phyloP scores from a whole-genome alignment of 2,797 vertebrate genomes.

The Prunella strophiata region DNA sequence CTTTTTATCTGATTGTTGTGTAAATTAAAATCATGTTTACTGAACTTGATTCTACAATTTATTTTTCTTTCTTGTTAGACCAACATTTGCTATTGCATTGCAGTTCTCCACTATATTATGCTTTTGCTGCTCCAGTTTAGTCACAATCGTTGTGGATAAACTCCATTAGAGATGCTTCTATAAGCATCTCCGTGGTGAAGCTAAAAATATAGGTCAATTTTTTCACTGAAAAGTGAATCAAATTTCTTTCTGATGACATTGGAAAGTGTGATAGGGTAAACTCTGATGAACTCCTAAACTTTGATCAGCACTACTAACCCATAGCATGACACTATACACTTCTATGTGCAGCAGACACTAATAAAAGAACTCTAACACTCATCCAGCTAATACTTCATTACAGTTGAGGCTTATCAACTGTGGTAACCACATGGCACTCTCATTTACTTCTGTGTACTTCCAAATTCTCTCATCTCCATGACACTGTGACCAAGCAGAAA shows the following conservation, averaged over 20 bases:
- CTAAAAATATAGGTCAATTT: conserved; percentile 62
- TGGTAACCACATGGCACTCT: not conserved
- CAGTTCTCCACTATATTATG: not conserved
- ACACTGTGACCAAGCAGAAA: not conserved
- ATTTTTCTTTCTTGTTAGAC: not conserved
- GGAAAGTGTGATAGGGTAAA: not conserved
- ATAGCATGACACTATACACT: not conserved
- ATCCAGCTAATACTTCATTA: not conserved
- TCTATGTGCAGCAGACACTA: not conserved
- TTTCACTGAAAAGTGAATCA: conserved; percentile 19
- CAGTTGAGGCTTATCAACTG: not conserved
- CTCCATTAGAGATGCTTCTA: not conserved
- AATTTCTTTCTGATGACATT: conserved; percentile 45
- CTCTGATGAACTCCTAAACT: not conserved
- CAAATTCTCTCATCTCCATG: not conserved
- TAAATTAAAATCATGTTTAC: not conserved
- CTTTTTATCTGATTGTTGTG: not conserved
- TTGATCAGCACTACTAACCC: conserved; percentile 13
- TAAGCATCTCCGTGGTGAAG: not conserved
- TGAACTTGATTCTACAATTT: not conserved
- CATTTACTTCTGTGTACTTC: not conserved
- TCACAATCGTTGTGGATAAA: conserved; percentile 20
- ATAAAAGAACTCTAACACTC: not conserved
- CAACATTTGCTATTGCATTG: not conserved
- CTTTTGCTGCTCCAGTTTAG: not conserved